Evolutionary conservation across 1,140 invertebrate genomes (phyloP).

Genomic region (Microplitis mediator): DNA sequence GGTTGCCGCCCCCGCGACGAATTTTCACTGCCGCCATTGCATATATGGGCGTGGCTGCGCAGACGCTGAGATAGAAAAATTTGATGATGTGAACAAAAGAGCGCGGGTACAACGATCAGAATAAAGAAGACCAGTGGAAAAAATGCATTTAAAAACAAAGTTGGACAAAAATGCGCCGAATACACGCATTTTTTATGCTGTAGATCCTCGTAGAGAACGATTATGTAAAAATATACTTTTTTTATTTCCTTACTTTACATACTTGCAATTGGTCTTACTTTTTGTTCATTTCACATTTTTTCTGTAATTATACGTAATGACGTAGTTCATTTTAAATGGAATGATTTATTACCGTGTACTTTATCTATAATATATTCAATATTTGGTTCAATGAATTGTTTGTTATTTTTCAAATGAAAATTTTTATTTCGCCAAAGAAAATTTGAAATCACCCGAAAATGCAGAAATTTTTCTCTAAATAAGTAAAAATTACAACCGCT

Average conservation of each 20-base stretch:
- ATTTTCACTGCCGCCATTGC: slow-evolving; percentile 55
- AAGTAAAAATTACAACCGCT: too few species aligned
- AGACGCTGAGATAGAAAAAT: slow-evolving; percentile 57
- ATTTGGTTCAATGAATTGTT: too few species aligned
- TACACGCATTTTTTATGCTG: neutral
- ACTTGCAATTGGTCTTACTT: neutral
- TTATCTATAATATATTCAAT: too few species aligned
- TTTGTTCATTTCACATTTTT: neutral
- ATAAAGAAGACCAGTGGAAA: slow-evolving; percentile 33
- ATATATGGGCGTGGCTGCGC: slow-evolving; percentile 56
- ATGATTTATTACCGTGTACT: too few species aligned
- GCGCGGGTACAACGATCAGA: neutral
- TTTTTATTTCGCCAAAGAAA: too few species aligned
- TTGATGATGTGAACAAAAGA: slow-evolving; percentile 22
- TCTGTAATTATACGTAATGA: neutral
- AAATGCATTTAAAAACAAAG: slow-evolving; percentile 18
- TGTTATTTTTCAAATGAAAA: too few species aligned
- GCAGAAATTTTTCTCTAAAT: too few species aligned
- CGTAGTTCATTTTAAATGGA: too few species aligned
- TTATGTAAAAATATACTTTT: slow-evolving; percentile 37
- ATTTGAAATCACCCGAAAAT: too few species aligned
- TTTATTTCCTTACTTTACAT: slow-evolving; percentile 35
- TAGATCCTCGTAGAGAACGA: too few species aligned
- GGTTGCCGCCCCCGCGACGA: slow-evolving; percentile 45
- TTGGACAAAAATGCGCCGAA: neutral